A percentile compares a stretch with the other conserved stretches of the same genome.
Evolutionary conservation across 2,888 invertebrate species (phyloP).

Genomic region (Tetragonisca angustula): DNA sequence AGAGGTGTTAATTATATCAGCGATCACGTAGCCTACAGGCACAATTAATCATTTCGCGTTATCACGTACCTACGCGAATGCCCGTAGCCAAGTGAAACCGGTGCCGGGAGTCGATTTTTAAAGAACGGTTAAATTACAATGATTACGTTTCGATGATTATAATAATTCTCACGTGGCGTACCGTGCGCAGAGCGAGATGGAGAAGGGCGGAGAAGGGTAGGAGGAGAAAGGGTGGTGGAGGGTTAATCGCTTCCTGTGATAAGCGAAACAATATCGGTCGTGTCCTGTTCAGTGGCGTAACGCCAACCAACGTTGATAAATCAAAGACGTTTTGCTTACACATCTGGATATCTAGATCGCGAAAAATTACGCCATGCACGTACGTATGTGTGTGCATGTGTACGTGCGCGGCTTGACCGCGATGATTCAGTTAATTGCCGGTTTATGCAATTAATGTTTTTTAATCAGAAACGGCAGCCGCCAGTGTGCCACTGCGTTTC

Average conservation of each 20-base stretch:
- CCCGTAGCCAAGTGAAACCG: constrained; percentile 1
- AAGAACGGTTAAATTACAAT: constrained; percentile 12
- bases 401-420: background rate
- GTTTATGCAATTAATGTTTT: constrained; percentile 64
- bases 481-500: constrained; percentile 52
- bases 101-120: background rate
- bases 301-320: constrained; percentile 38
- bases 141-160: constrained; percentile 14
- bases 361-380: constrained; percentile 44
- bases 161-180: constrained; percentile 14
- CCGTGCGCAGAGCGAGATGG: background rate
- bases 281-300: constrained; percentile 30
- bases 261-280: constrained; percentile 33
- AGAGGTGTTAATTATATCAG: constrained; percentile 32
- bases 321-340: constrained; percentile 50
- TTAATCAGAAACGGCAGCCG: constrained; percentile 51
- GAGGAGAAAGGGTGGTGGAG: background rate
- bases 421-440: constrained; percentile 61
- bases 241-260: constrained; percentile 36
- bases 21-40: background rate
- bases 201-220: background rate
- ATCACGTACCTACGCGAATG: background rate
- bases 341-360: constrained; percentile 47
- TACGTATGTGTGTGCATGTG: background rate
- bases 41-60: constrained; percentile 26